phyloP scores from a whole-genome alignment of 2,888 invertebrate species.

The Lasioglossum malachurum region DNA sequence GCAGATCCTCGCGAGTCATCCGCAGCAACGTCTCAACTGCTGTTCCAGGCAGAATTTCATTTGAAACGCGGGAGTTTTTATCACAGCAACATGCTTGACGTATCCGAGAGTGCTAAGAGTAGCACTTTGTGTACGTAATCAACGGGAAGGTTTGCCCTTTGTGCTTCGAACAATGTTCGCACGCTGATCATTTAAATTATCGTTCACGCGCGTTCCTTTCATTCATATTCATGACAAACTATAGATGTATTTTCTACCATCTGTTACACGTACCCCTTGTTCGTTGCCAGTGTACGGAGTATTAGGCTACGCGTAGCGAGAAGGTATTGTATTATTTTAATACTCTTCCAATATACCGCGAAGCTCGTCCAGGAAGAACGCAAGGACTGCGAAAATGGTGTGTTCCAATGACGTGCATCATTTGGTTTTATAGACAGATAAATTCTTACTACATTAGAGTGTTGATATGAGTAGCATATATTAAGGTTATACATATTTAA shows the following conservation, averaged over 20 bases:
- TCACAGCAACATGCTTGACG: not conserved
- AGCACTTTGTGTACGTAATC: not conserved
- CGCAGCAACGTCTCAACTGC: not conserved
- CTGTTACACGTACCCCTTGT: not conserved
- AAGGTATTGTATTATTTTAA: not conserved
- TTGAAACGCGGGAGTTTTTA: not conserved
- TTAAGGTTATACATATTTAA: no score
- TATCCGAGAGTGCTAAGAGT: not conserved
- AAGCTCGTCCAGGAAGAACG: not conserved
- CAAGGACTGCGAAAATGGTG: not conserved
- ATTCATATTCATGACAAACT: not conserved
- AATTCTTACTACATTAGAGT: no score
- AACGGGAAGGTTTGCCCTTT: not conserved
- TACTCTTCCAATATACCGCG: not conserved
- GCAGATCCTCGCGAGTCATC: not conserved
- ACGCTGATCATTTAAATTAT: not conserved
- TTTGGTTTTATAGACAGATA: no score
- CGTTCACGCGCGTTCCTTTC: not conserved
- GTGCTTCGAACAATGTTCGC: not conserved
- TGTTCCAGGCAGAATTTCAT: not conserved
- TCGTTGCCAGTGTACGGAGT: not conserved
- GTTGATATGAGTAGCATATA: no score
- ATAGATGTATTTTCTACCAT: not conserved
- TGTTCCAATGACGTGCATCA: no score
- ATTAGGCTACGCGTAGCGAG: not conserved